phyloP scores from a whole-genome alignment of 2,113 vertebrate species.

The Benthochromis sp. region DNA sequence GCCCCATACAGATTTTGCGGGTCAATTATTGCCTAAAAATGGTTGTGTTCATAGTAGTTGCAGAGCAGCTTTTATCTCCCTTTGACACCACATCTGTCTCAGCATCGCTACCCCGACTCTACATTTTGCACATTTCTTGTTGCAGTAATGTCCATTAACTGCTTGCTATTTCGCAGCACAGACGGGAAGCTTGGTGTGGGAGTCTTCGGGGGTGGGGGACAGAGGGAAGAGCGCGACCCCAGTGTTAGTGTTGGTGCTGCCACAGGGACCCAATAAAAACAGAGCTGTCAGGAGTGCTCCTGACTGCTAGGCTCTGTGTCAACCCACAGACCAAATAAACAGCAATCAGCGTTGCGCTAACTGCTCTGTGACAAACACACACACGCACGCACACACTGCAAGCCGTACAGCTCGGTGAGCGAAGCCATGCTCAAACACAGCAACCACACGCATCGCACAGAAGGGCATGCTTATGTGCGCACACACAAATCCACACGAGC shows the following conservation, averaged over 20 bases:
- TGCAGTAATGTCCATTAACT: neutral
- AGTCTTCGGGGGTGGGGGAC: slow-evolving; percentile 29
- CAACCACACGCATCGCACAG: neutral
- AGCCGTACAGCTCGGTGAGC: neutral
- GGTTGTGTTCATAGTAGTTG: neutral
- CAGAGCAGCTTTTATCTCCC: neutral
- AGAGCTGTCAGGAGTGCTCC: slow-evolving; percentile 56
- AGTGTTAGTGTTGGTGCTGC: slow-evolving; percentile 49
- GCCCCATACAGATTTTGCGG: neutral
- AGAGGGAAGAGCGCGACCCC: slow-evolving; percentile 51
- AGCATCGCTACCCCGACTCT: neutral
- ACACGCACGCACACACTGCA: neutral
- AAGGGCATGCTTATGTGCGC: neutral
- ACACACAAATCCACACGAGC: slow-evolving; percentile 46
- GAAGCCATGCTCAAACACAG: neutral
- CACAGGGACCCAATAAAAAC: slow-evolving; percentile 55
- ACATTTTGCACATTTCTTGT: neutral
- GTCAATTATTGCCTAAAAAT: neutral
- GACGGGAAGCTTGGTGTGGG: slow-evolving; percentile 45
- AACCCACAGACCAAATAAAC: slow-evolving; percentile 69
- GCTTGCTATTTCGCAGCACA: slow-evolving; percentile 14
- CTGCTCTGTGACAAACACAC: slow-evolving; percentile 39
- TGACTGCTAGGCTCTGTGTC: slow-evolving; percentile 57
- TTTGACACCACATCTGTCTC: neutral
- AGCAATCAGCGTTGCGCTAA: slow-evolving; percentile 62